Evolutionary conservation across 2,113 vertebrate species (phyloP).

Genomic region (Tyto alba): DNA sequence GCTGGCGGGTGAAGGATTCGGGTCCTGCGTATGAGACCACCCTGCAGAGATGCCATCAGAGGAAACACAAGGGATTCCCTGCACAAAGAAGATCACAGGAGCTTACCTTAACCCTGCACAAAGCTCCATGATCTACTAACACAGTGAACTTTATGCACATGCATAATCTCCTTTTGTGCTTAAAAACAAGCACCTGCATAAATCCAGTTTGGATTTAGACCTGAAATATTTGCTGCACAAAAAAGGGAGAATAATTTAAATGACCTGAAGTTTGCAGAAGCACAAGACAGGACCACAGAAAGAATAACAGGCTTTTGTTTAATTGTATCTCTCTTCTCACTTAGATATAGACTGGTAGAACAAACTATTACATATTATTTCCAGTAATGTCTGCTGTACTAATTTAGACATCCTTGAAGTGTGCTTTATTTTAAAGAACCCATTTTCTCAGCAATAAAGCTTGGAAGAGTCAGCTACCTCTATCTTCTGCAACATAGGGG

Average conservation of each 20-base stretch:
- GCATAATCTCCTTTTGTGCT: neutral
- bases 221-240: neutral
- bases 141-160: neutral
- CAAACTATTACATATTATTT: neutral
- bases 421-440: neutral
- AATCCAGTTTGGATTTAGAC: neutral
- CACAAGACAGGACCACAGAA: neutral
- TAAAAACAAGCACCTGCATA: neutral
- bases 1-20: neutral
- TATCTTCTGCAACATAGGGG: neutral
- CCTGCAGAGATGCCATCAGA: neutral
- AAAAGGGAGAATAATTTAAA: neutral
- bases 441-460: neutral
- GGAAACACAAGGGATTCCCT: neutral
- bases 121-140: neutral
- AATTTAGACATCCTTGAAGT: neutral
- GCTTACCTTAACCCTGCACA: neutral
- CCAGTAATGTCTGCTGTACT: neutral
- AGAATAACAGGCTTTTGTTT: neutral
- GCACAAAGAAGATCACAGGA: neutral
- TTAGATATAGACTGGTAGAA: neutral
- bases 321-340: neutral
- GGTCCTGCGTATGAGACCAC: neutral
- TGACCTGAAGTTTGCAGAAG: neutral
- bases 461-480: neutral